Conservation (phyloP, 2,113 vertebrate species). For the Pipra filicauda region DNA sequence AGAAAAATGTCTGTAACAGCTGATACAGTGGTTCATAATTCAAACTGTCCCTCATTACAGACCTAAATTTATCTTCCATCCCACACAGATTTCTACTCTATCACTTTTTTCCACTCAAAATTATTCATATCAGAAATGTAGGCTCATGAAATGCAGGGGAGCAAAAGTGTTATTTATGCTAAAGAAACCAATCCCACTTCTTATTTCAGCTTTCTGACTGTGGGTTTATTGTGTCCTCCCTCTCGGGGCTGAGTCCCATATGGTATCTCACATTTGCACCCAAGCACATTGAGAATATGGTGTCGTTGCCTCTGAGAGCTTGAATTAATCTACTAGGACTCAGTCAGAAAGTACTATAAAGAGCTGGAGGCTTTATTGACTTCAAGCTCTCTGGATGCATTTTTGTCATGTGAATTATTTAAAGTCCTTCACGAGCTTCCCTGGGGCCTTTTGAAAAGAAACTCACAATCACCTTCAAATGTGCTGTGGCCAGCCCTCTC, state of each 20-base stretch:
- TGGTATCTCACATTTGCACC: constrained; percentile 54
- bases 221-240: constrained; percentile 20
- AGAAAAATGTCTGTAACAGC: constrained; percentile 4
- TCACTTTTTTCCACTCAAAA: constrained; percentile 29
- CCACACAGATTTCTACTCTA: constrained; percentile 34
- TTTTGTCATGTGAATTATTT: constrained; percentile 49
- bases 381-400: constrained; percentile 5
- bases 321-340: constrained; percentile 35
- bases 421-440: background rate
- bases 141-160: constrained; percentile 21
- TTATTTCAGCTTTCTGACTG: constrained; percentile 11
- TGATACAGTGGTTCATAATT: constrained; percentile 18
- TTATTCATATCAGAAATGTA: constrained; percentile 49
- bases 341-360: constrained; percentile 1
- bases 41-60: constrained; percentile 46
- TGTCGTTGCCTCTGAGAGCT: background rate
- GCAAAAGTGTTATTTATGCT: constrained; percentile 46
- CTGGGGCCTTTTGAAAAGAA: constrained; percentile 33
- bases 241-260: background rate
- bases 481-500: background rate
- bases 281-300: background rate
- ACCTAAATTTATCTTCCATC: constrained; percentile 60
- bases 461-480: background rate
- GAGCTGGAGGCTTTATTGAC: constrained; percentile 50
- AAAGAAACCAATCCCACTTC: constrained; percentile 11